Percentiles rank a stretch among this genome's conserved stretches.
These are phyloP conservation scores for Stictonetta naevosa DNA, from an alignment of 2,113 vertebrate genomes.

Conservation along the genomic window DNA sequence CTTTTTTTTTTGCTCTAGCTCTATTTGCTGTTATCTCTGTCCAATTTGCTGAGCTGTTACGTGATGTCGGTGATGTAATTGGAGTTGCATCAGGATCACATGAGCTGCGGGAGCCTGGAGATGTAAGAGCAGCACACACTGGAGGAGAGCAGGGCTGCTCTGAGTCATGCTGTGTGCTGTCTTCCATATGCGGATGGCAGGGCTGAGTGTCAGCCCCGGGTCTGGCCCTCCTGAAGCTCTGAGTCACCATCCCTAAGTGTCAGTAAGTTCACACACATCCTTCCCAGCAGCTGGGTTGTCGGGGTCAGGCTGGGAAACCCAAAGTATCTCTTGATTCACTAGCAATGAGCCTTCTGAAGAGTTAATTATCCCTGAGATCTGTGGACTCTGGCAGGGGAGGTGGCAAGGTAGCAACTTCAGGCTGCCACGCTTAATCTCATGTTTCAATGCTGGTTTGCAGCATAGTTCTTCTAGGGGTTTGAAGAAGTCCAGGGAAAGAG, in stretches of 20 bases:
- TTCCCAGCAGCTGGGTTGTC: background rate
- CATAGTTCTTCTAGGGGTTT: background rate
- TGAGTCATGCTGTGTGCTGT: background rate
- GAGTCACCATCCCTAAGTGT: background rate
- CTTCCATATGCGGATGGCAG: background rate
- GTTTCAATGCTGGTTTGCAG: background rate
- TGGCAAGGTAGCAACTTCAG: background rate
- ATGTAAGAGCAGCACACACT: background rate
- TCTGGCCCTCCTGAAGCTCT: background rate
- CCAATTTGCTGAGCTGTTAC: background rate
- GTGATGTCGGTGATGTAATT: slow-evolving; percentile 14
- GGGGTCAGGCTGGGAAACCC: background rate
- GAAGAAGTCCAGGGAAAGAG: background rate
- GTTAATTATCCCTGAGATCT: background rate
- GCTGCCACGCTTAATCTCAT: background rate
- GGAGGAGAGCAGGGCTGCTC: background rate
- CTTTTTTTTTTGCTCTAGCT: background rate
- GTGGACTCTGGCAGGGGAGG: background rate
- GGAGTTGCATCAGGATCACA: slow-evolving; percentile 35
- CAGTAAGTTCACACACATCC: background rate
- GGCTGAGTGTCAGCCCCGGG: background rate
- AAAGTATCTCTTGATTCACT: background rate
- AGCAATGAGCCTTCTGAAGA: background rate
- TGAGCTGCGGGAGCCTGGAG: background rate
- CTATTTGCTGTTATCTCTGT: background rate